phyloP scores from a whole-genome alignment of 2,113 vertebrate species.

The Dolichotis patagonum region DNA sequence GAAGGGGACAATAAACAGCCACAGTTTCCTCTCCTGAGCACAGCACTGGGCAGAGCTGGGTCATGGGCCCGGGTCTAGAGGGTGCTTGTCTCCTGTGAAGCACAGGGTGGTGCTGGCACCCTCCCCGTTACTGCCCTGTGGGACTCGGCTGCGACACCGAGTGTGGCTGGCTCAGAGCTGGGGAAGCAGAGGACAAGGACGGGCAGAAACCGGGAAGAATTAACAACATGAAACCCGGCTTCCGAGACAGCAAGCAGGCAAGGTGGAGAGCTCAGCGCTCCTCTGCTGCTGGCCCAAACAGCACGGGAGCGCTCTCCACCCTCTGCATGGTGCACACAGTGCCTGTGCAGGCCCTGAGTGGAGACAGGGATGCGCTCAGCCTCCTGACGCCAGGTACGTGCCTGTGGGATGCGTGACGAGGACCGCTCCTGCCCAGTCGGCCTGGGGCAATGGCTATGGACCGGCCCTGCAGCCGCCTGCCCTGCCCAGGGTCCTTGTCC shows the following conservation, averaged over 20 bases:
- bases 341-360: too few species aligned
- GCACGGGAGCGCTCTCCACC: too few species aligned
- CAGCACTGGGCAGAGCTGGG: accelerated
- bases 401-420: accelerated
- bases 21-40: not conserved
- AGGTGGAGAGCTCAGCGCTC: not conserved
- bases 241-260: not conserved
- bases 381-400: accelerated
- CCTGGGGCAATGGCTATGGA: too few species aligned
- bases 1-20: not conserved
- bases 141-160: not conserved
- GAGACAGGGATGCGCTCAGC: not conserved
- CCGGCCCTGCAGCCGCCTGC: not conserved
- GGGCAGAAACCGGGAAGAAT: not conserved
- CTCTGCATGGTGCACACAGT: not conserved
- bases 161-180: not conserved
- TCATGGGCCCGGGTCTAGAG: too few species aligned
- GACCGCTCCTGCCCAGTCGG: not conserved
- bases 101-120: not conserved
- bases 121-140: accelerated
- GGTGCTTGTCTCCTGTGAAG: accelerated
- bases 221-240: not conserved
- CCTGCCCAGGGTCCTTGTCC: not conserved
- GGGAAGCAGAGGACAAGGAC: constrained; percentile 24
- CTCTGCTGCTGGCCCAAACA: not conserved